These are phyloP conservation scores for Cygnus buccinator DNA, from an alignment of 2,113 vertebrate species.

Conservation along the genomic window DNA sequence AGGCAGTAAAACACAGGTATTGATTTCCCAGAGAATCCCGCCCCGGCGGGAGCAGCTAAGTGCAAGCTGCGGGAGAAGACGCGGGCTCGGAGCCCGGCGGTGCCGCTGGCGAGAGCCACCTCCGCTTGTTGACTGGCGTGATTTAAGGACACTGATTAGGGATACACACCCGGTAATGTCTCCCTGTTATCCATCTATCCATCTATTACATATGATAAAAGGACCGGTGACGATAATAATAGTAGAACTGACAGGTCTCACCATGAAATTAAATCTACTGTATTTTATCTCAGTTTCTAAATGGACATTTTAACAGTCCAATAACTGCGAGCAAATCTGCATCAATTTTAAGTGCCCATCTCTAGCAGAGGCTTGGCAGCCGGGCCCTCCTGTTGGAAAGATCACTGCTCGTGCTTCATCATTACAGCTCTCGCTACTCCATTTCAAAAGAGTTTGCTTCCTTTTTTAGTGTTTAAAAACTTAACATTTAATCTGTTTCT, in stretches of 20 bases:
- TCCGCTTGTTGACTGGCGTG: neutral
- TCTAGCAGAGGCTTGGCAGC: neutral
- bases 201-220: conserved; percentile 55
- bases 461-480: conserved; percentile 44
- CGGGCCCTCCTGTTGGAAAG: conserved; percentile 49
- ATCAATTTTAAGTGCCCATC: conserved; percentile 48
- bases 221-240: conserved; percentile 10
- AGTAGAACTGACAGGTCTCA: conserved; percentile 33
- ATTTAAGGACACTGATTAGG: conserved; percentile 41
- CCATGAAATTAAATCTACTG: conserved; percentile 44
- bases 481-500: conserved; percentile 64
- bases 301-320: conserved; percentile 34
- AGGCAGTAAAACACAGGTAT: neutral
- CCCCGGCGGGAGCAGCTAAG: neutral
- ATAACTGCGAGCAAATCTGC: conserved; percentile 28
- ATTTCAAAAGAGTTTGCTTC: conserved; percentile 48
- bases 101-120: neutral
- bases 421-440: conserved; percentile 57
- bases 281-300: conserved; percentile 62
- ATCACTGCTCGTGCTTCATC: conserved; percentile 39
- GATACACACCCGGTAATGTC: neutral
- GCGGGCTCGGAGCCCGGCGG: accelerated
- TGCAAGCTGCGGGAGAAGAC: neutral
- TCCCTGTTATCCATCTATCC: conserved; percentile 52
- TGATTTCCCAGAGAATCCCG: neutral